Evolutionary conservation across 2,888 invertebrate genomes (phyloP).

Genomic region (Zhuqinia jingwanae): DNA sequence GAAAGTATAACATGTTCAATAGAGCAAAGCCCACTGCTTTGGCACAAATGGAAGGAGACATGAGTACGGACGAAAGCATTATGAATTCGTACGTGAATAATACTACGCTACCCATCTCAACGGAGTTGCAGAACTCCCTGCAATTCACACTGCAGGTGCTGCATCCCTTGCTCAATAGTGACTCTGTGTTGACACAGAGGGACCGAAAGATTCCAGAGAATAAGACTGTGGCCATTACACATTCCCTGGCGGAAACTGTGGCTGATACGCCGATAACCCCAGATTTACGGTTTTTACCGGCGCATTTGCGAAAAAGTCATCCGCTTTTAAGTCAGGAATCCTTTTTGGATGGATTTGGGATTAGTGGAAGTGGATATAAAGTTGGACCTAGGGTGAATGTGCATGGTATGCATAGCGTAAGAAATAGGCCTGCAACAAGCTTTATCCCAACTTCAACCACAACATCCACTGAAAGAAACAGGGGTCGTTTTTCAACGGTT

Average conservation of each 20-base stretch:
- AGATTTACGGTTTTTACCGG: slow-evolving; percentile 68
- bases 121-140: slow-evolving; percentile 72
- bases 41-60: slow-evolving; percentile 35
- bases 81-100: slow-evolving; percentile 70
- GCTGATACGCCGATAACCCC: slow-evolving; percentile 71
- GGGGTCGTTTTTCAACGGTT: background rate
- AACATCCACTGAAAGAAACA: background rate
- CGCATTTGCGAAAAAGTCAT: slow-evolving; percentile 72
- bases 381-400: slow-evolving; percentile 60
- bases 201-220: slow-evolving; percentile 72
- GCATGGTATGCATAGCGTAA: slow-evolving; percentile 40
- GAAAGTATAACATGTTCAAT: slow-evolving; percentile 22
- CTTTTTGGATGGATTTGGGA: slow-evolving; percentile 36
- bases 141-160: slow-evolving; percentile 68
- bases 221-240: slow-evolving; percentile 70
- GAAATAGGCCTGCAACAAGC: background rate
- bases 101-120: slow-evolving; percentile 69
- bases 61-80: slow-evolving; percentile 69
- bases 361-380: slow-evolving; percentile 16
- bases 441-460: background rate
- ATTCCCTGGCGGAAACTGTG: slow-evolving; percentile 56
- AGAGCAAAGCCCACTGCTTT: background rate
- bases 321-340: slow-evolving; percentile 72
- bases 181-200: slow-evolving; percentile 65
- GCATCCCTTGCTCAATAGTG: slow-evolving; percentile 73